Percentiles rank a stretch among this genome's conserved stretches.
Conservation (phyloP, 2,113 vertebrate genomes). For the Hydropotes inermis region DNA sequence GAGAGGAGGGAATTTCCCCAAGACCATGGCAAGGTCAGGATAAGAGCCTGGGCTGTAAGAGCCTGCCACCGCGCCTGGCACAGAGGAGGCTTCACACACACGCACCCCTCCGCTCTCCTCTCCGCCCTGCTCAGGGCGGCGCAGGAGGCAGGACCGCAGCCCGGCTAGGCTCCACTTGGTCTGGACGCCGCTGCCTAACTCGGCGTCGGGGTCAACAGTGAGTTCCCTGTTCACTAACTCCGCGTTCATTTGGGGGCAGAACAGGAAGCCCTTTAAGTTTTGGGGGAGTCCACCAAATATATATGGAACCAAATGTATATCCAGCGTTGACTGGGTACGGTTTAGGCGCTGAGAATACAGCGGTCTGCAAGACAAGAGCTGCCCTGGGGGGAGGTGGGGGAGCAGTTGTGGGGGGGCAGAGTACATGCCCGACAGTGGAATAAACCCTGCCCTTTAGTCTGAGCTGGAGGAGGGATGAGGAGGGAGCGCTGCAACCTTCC, state of each 20-base stretch:
- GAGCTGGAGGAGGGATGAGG: background rate
- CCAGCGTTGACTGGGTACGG: background rate
- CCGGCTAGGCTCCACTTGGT: background rate
- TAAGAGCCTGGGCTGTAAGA: background rate
- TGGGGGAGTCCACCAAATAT: background rate
- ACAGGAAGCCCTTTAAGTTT: background rate
- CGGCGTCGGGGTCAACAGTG: background rate
- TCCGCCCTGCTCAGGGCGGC: background rate
- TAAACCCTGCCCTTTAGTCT: background rate
- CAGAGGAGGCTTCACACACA: background rate
- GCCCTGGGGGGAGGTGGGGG: accelerated
- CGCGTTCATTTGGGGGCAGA: background rate
- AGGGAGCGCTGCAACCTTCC: background rate
- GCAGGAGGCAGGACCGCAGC: background rate
- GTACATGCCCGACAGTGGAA: background rate
- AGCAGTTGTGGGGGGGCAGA: background rate
- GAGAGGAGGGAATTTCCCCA: background rate
- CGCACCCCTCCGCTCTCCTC: background rate
- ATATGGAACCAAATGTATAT: background rate
- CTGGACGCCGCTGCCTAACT: background rate
- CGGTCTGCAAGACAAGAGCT: background rate
- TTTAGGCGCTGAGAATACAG: background rate
- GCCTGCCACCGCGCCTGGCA: background rate
- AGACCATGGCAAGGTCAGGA: background rate
- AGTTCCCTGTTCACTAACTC: background rate